Conservation (phyloP, 2,113 vertebrate genomes). For the Gavialis gangeticus region DNA sequence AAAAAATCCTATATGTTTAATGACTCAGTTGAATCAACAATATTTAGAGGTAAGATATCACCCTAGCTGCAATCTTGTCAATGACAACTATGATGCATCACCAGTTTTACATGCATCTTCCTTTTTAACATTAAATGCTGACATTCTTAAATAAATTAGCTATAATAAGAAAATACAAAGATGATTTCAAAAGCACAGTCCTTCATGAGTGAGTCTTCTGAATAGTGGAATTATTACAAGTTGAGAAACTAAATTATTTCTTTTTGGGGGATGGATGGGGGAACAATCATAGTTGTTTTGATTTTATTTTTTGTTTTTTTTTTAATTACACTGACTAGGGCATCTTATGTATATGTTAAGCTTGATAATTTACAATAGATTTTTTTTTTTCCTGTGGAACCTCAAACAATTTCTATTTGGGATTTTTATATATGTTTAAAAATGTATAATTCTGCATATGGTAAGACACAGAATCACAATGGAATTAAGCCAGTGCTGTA, state of each 20-base stretch:
- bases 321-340: background rate
- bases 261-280: too few relatives aligned
- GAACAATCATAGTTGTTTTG: background rate
- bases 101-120: background rate
- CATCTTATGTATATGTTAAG: background rate
- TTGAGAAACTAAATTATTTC: background rate
- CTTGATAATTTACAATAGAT: background rate
- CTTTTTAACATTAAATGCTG: background rate
- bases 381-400: background rate
- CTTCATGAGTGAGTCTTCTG: background rate
- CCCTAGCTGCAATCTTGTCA: background rate
- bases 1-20: background rate
- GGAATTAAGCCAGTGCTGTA: background rate
- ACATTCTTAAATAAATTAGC: constrained; percentile 14
- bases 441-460: background rate
- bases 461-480: background rate
- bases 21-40: background rate
- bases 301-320: background rate
- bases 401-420: background rate
- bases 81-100: background rate
- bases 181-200: constrained; percentile 12
- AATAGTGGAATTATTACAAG: background rate
- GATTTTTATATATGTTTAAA: background rate
- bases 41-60: background rate
- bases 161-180: constrained; percentile 9